Conservation (phyloP, 1,140 invertebrate genomes). For the Parasteatoda tepidariorum region DNA sequence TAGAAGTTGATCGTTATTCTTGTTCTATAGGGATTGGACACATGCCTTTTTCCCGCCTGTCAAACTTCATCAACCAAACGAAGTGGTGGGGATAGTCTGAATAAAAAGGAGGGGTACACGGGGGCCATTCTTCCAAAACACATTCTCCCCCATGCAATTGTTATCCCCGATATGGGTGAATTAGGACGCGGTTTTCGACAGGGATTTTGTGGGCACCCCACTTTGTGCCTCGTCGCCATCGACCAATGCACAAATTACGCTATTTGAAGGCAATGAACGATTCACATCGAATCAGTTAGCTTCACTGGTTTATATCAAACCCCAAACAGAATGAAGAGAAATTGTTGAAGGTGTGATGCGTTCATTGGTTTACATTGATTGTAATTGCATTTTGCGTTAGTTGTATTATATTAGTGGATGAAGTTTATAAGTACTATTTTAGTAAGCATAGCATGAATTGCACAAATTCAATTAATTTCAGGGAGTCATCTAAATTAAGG, state of each 20-base stretch:
- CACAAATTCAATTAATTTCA: too few species aligned
- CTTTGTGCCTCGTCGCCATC: constrained; percentile 5
- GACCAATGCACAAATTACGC: not conserved
- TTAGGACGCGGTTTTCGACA: constrained; percentile 31
- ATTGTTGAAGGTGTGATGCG: too few species aligned
- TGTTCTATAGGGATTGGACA: not conserved
- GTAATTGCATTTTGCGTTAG: too few species aligned
- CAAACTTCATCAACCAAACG: constrained; percentile 17
- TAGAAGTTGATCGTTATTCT: constrained; percentile 47
- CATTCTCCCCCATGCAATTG: constrained; percentile 41
- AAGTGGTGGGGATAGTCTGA: not conserved
- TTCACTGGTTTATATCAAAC: not conserved
- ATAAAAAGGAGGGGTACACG: not conserved
- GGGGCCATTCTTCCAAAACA: not conserved
- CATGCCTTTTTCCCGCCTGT: constrained; percentile 22
- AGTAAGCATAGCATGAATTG: too few species aligned
- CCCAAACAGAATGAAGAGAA: not conserved
- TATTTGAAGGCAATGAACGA: not conserved
- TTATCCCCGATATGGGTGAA: constrained; percentile 22
- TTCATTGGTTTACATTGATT: too few species aligned
- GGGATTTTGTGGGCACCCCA: not conserved
- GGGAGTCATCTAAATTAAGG: too few species aligned
- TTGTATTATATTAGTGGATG: too few species aligned
- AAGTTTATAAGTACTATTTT: too few species aligned
- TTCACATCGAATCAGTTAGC: not conserved